phyloP scores from a whole-genome alignment of 2,113 vertebrate genomes.

The Microcebus tavaratra region DNA sequence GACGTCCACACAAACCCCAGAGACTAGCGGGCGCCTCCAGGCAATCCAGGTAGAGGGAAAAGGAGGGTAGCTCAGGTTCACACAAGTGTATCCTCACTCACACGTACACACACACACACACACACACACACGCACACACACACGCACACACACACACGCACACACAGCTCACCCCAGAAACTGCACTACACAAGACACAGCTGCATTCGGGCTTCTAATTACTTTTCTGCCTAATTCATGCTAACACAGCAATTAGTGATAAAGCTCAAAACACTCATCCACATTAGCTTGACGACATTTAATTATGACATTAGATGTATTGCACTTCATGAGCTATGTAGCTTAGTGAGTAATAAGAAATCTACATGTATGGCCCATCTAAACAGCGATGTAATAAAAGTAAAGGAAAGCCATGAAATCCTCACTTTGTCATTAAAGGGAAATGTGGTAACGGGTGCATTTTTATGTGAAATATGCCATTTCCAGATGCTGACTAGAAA shows the following conservation, averaged over 20 bases:
- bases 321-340: constrained; percentile 74
- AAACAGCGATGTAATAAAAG: constrained; percentile 74
- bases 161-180: constrained; percentile 13
- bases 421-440: constrained; percentile 78
- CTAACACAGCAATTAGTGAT: constrained; percentile 81
- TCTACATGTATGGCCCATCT: constrained; percentile 74
- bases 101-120: not conserved
- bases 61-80: not conserved
- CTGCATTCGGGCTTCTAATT: constrained; percentile 75
- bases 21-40: not conserved
- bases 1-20: not conserved
- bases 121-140: not conserved
- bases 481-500: constrained; percentile 65
- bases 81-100: rapidly evolving
- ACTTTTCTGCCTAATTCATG: constrained; percentile 78
- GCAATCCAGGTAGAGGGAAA: not conserved
- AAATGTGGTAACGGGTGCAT: constrained; percentile 65
- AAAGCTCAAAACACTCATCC: constrained; percentile 81
- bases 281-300: constrained; percentile 81
- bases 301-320: constrained; percentile 80
- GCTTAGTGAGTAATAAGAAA: constrained; percentile 75
- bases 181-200: constrained; percentile 54
- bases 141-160: not conserved
- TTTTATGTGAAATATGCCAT: constrained; percentile 70
- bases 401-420: constrained; percentile 70